Evolutionary conservation across 2,888 invertebrate species (phyloP), one percentile per base, ranked within the genome.

Genomic region (Amblyjoppa proteus): DNA sequence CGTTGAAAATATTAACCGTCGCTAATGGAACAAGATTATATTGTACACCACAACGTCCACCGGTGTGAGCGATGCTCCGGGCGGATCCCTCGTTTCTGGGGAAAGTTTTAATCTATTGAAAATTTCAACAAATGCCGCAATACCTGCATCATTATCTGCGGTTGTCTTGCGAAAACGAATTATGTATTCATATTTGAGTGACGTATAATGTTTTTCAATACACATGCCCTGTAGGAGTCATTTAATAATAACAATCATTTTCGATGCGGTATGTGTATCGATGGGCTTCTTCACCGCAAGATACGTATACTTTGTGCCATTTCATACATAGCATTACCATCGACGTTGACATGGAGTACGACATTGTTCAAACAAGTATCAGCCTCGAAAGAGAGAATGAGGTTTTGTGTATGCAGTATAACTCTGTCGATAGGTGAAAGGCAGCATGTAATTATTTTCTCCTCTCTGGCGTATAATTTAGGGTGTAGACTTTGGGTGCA

Each of bases 381-480:
- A 73, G 70, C 78, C 85, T 66, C 75, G 64, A 76, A 74, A 73
- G 80, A 84, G 81, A 80, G 81, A 87, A 31, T 64, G 86, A 76
- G 77, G 81, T 88, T 83, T 82, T 83, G 83, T 76, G 38, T 41
- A 41, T 41, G 66, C 20, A 51, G 73, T 68, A 34, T 34, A 83
- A 58, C 61, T 74, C 9, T 85, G 88, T 89, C 90, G 89, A 89
- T 89, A 91, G 90, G 91, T 90, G 90, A 90, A 91, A 89, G 89
- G 88, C 89, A 83, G 86, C 91, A 89, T 92, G 92, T 93, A 94
- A 94, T 94, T 94, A 94, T 94, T 93, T 94, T 92, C 92, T 94
- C 91, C 92, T 92, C 90, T 92, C 91, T 93, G 91, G 90, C 93
- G 92, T 93, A 92, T 93, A 94, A 94, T 94, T 93, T 90, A 90